phyloP scores from a whole-genome alignment of 2,113 vertebrate genomes.

The Nanorana parkeri region DNA sequence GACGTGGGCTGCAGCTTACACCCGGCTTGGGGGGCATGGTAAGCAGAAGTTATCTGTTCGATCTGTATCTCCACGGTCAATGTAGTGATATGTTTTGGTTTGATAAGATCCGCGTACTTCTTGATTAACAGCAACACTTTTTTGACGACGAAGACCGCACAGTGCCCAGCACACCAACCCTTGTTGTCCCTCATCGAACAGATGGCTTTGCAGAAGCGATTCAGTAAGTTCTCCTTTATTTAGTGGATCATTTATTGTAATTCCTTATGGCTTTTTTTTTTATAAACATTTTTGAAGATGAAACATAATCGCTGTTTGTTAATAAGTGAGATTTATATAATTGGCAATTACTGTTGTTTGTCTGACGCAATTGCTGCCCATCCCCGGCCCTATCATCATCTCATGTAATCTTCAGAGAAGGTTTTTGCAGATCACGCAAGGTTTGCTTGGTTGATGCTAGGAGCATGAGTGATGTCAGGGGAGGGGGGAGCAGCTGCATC shows the following conservation, averaged over 20 bases:
- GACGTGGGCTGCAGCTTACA: conserved; percentile 85
- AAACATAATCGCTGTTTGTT: too few relatives aligned
- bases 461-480: too few relatives aligned
- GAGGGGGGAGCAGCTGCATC: too few relatives aligned
- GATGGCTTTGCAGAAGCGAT: conserved; percentile 93
- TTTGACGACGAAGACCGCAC: conserved; percentile 95
- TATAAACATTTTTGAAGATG: too few relatives aligned
- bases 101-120: conserved; percentile 26
- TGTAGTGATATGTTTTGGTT: background rate
- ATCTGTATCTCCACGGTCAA: background rate
- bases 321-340: too few relatives aligned
- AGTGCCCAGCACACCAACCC: conserved; percentile 93
- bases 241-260: background rate
- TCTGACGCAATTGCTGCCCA: too few relatives aligned
- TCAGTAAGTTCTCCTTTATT: conserved; percentile 80
- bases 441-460: too few relatives aligned
- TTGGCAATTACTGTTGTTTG: too few relatives aligned
- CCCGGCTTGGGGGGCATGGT: conserved; percentile 84
- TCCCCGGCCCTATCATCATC: too few relatives aligned
- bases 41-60: conserved; percentile 61
- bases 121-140: conserved; percentile 82
- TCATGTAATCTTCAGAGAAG: too few relatives aligned
- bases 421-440: too few relatives aligned
- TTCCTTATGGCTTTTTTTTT: background rate
- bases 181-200: conserved; percentile 87